phyloP scores from a whole-genome alignment of 2,113 vertebrate species.

The Gobius niger region DNA sequence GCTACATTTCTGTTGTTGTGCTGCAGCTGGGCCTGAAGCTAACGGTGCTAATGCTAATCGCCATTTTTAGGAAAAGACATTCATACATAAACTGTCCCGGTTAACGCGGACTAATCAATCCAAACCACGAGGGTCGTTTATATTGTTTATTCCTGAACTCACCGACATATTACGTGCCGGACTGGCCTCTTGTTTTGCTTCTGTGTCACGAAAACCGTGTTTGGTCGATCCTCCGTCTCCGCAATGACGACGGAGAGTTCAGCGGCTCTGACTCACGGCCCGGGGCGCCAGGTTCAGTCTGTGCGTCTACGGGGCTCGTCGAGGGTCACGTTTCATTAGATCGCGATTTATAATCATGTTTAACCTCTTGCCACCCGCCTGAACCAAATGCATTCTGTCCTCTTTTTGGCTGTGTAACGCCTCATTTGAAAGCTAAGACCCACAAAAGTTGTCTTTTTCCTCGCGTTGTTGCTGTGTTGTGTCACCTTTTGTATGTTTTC shows the following conservation, averaged over 20 bases:
- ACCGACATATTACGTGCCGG: slow-evolving; percentile 54
- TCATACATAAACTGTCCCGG: background rate
- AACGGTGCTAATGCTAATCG: slow-evolving; percentile 31
- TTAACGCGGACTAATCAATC: background rate
- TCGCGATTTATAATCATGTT: too few species aligned
- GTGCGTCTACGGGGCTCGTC: too few species aligned
- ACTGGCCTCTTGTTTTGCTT: background rate
- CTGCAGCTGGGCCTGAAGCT: slow-evolving; percentile 32
- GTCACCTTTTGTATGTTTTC: too few species aligned
- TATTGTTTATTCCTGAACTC: slow-evolving; percentile 8
- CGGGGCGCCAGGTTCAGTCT: slow-evolving; percentile 4
- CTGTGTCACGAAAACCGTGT: background rate
- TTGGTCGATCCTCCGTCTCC: background rate
- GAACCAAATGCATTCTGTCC: too few species aligned
- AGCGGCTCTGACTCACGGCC: background rate
- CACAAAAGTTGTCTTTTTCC: too few species aligned
- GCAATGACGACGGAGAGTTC: background rate
- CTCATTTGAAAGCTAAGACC: too few species aligned
- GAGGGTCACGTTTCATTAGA: too few species aligned
- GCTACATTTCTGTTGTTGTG: too few species aligned
- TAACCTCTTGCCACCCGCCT: too few species aligned
- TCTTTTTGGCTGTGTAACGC: too few species aligned
- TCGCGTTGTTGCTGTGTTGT: too few species aligned
- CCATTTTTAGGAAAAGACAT: slow-evolving; percentile 58
- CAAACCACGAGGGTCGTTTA: accelerated